Evolutionary conservation across 2,888 invertebrate species (phyloP), one percentile per base, ranked within the genome.

Genomic region (Cephus pulcher): DNA sequence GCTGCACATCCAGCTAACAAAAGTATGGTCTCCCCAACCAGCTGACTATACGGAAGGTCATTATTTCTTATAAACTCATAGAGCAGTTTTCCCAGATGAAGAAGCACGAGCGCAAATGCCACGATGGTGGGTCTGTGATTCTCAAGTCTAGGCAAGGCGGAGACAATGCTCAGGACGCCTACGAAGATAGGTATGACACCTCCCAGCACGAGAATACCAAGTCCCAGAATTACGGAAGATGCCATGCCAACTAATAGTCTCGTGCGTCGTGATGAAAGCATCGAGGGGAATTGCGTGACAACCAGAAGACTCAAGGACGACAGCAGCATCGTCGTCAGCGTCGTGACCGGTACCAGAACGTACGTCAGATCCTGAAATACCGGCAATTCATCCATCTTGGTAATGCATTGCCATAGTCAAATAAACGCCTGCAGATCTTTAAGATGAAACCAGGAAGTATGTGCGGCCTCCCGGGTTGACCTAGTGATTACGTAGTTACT

Each of bases 1-100:
- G 96, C 96, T 77, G 96, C 94, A 79, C 96, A 95, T 3, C 96
- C 97, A 40, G 96, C 95, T 68, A 95, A 90, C 74, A 98, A 93
- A 84, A 98, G 94, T 1, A 97, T 93, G 75, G 95, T 92, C 91
- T 97, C 97, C 82, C 96, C 96, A 82, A 95, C 92, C 78, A 97
- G 91, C 97, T 98, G 93, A 92, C 92, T 73, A 83, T 56, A 56
- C 1, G 56, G 23, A 23, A 56, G 56, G 56, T 56, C 80, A 83
- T 56, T 56, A 9, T 56, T 56, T 56, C 9, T 56, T 23, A 56
- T 56, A 23, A 56, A 23, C 82, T 15, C 33, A n/a, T 37, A 35
- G 34, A 73, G 34, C 34, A 11, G 40, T 75, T 40, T 74, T 73
- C 56, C 56, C 23, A 56, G 23, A 73, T 90, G 89, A 30, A 86